phyloP scores from a whole-genome alignment of 1,140 invertebrate species.

The Schlechtendalia chinensis region DNA sequence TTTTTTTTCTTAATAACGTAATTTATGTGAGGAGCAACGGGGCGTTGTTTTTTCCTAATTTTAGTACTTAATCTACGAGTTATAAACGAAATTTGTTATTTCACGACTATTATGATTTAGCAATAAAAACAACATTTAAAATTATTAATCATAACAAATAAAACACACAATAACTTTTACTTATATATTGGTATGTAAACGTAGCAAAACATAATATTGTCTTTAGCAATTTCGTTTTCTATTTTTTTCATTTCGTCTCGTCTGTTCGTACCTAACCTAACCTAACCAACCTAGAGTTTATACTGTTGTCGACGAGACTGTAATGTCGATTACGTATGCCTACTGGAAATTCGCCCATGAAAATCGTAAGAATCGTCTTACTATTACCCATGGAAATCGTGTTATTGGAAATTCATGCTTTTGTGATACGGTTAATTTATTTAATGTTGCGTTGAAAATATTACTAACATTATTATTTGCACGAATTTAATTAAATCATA shows the following conservation, averaged over 20 bases:
- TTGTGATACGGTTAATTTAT: conserved; percentile 41
- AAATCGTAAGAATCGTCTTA: neutral
- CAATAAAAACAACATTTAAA: conserved; percentile 5
- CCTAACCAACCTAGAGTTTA: no score
- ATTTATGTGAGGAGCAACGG: neutral
- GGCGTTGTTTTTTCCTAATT: conserved; percentile 31
- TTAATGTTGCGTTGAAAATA: conserved; percentile 27
- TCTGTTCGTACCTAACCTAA: neutral
- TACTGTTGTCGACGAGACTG: neutral
- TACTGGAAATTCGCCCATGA: neutral
- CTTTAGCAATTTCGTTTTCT: neutral
- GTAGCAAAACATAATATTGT: conserved; percentile 22
- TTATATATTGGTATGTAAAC: conserved; percentile 13
- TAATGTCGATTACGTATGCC: neutral
- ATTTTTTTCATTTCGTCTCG: neutral
- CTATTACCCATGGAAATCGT: neutral
- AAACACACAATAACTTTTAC: conserved; percentile 12
- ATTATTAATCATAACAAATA: conserved; percentile 6
- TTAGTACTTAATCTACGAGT: conserved; percentile 28
- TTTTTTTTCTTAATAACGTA: conserved; percentile 35
- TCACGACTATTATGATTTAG: conserved; percentile 16
- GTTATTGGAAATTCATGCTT: conserved; percentile 11
- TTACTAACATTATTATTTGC: conserved; percentile 41
- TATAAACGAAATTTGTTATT: conserved; percentile 15
- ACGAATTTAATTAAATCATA: conserved; percentile 49